Evolutionary conservation across 2,888 invertebrate species (phyloP).

Genomic region (Dicycla oo): DNA sequence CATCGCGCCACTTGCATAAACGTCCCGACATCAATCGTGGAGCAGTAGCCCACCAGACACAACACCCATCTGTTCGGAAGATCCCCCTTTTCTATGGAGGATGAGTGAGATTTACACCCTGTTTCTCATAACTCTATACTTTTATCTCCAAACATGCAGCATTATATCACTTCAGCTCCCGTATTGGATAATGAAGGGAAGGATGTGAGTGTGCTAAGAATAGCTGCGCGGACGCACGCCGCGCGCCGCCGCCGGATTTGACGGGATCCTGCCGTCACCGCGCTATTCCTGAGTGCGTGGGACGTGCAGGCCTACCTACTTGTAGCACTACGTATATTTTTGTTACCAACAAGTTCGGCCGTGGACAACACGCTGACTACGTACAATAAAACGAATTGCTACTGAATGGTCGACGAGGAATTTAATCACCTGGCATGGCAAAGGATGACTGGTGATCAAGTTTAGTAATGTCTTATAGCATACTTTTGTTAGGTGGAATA

Average conservation of each 20-base stretch:
- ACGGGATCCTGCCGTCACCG: slow-evolving; percentile 56
- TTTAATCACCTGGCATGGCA: background rate
- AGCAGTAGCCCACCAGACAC: too few relatives aligned
- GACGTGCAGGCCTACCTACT: slow-evolving; percentile 14
- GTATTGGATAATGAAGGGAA: slow-evolving; percentile 69
- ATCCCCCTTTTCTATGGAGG: too few relatives aligned
- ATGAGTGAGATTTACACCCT: too few relatives aligned
- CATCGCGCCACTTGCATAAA: too few relatives aligned
- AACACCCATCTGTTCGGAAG: too few relatives aligned
- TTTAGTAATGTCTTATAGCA: background rate
- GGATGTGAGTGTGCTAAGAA: slow-evolving; percentile 59
- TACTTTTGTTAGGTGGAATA: background rate
- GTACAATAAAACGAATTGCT: background rate
- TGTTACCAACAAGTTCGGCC: slow-evolving; percentile 35
- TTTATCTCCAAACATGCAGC: slow-evolving; percentile 15
- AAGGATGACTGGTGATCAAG: background rate
- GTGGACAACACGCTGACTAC: background rate
- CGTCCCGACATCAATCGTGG: too few relatives aligned
- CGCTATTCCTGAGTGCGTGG: slow-evolving; percentile 50
- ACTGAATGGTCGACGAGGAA: background rate
- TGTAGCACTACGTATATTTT: slow-evolving; percentile 3
- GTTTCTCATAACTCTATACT: too few relatives aligned
- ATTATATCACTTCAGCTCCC: slow-evolving; percentile 26
- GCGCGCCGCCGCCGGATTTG: slow-evolving; percentile 30
- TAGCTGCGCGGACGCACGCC: slow-evolving; percentile 50